Evolutionary conservation across 1,140 invertebrate species (phyloP).

Genomic region (silkworm (Bombyx mori)): ASM3026992v2 NC_085119.1:5101001-5101500

Average conservation of each 20-base stretch:
- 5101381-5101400: slow-evolving; percentile 19
- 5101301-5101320: slow-evolving; percentile 28
- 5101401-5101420: not conserved
- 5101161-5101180: slow-evolving; percentile 48
- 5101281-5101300: slow-evolving; percentile 30
- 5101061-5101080: slow-evolving; percentile 28
- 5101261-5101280: slow-evolving; percentile 31
- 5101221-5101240: slow-evolving; percentile 19
- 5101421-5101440: slow-evolving; percentile 7
- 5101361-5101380: not conserved
- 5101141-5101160: slow-evolving; percentile 52
- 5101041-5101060: slow-evolving; percentile 38
- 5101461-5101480: slow-evolving; percentile 64
- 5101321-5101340: not conserved
- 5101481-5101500: slow-evolving; percentile 62
- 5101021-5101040: slow-evolving; percentile 26
- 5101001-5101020: too few species aligned
- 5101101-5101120: slow-evolving; percentile 69
- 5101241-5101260: slow-evolving; percentile 48
- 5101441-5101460: slow-evolving; percentile 51
- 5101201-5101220: too few species aligned
- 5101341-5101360: too few species aligned
- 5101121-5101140: slow-evolving; percentile 61
- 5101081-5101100: slow-evolving; percentile 51
- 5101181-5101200: slow-evolving; percentile 31